Evolutionary conservation across 2,888 invertebrate genomes (phyloP), one percentile per base, ranked within the genome.

Genomic region (Heteromyza rotundicornis): DNA sequence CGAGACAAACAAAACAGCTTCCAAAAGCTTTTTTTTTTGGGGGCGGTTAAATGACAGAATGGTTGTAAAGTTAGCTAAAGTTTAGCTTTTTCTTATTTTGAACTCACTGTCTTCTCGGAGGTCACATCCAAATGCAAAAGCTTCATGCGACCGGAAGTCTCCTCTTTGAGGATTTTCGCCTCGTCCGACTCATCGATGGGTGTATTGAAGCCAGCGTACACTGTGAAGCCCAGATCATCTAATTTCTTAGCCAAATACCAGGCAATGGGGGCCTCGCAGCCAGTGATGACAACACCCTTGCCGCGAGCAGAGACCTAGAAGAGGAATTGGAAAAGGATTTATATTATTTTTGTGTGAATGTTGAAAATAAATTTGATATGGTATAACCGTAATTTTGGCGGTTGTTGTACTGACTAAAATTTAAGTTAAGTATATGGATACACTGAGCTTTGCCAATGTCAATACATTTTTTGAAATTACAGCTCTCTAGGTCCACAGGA

Each of bases 201-300:
- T 70, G 87, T 87, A 59, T 71, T 73, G 81, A 93, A 93, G 64
- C 92, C 94, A 57, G 95, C 95, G 78, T 94, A 94, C n/a, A 94
- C 91, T 50, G 92, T 92, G 80, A 94, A 92, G 32, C 95, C 94
- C 79, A 92, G 85, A 77, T 92, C 92, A 74, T 94, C 93, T 59
- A 94, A 85, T 72, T 89, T 88, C 70, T 91, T 88, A n/a, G 92
- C 93, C 74, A 92, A 72, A 70, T 82, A 83, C 84, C 84, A 84
- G 55, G 80, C 83, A 63, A 84, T 67, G 5, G 84, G 83, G 5
- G 78, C 64, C 69, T 94, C 94, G 80, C 94, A 94, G 60, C 94
- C 94, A 10, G 94, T 93, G 69, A 94, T 88, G 51, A 94, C 83
- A 2, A 94, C 89, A n/a, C 91, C 91, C 82, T 94, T 94, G 55